phyloP scores from a whole-genome alignment of 1,140 invertebrate species.

The Drosophila yakuba region DNA sequence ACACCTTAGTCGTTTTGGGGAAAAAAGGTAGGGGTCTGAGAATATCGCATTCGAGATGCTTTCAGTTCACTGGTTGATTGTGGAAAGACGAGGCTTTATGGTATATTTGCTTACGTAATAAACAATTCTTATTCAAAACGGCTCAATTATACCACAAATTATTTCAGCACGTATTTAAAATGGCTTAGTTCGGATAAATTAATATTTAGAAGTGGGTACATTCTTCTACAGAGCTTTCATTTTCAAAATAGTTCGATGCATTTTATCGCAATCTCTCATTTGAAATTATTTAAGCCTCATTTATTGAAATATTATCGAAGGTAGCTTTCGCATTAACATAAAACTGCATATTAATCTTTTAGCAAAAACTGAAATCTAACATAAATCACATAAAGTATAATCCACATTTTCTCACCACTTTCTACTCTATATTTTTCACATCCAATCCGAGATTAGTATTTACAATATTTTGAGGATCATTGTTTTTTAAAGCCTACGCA shows the following conservation, averaged over 20 bases:
- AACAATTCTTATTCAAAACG: constrained; percentile 13
- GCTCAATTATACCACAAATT: constrained; percentile 9
- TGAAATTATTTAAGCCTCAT: no score
- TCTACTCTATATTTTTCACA: constrained; percentile 1
- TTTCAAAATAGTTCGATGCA: neutral
- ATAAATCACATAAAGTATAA: neutral
- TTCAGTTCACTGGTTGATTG: neutral
- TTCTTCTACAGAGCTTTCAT: neutral
- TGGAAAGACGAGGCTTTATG: constrained; percentile 5
- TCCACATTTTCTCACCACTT: neutral
- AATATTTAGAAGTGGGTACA: neutral
- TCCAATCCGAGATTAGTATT: neutral
- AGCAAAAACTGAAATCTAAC: neutral
- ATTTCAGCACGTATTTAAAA: neutral
- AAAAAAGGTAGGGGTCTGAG: neutral
- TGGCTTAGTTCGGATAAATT: neutral
- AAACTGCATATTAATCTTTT: no score
- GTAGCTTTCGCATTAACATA: neutral
- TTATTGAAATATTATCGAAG: no score
- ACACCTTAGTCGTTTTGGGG: constrained; percentile 41
- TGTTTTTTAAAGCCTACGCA: constrained; percentile 9
- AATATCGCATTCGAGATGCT: constrained; percentile 6
- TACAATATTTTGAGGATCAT: neutral
- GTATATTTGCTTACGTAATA: constrained; percentile 4
- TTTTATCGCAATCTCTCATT: no score